Conservation (phyloP, 2,797 vertebrate genomes). For the Remorina albescens region DNA sequence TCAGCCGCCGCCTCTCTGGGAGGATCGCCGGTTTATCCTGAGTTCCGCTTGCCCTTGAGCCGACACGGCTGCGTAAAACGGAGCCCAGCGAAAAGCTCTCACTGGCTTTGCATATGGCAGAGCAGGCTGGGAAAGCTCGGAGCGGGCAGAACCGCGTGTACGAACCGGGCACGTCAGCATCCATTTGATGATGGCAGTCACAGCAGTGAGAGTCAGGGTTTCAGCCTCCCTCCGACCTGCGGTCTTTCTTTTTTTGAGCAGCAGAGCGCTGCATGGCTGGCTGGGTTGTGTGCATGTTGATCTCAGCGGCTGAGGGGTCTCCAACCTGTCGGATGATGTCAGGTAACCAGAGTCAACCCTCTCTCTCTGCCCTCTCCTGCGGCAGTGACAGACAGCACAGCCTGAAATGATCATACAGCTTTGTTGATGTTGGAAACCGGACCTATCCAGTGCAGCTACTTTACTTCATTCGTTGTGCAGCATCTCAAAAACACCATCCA, state of each 20-base stretch:
- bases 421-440: neutral
- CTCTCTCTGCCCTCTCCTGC: constrained; percentile 4
- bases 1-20: constrained; percentile 6
- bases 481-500: neutral
- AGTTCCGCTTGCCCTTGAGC: constrained; percentile 74
- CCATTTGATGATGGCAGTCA: neutral
- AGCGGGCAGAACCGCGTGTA: neutral
- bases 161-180: neutral
- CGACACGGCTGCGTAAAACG: constrained; percentile 35
- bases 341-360: constrained; percentile 5
- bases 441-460: neutral
- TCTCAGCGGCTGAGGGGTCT: neutral
- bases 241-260: constrained; percentile 1
- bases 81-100: neutral
- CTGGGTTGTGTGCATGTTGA: constrained; percentile 12
- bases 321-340: constrained; percentile 6
- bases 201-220: neutral
- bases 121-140: neutral
- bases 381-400: neutral
- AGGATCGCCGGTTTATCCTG: constrained; percentile 42
- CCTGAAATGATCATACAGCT: neutral
- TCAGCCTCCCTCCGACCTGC: neutral
- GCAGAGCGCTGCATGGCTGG: constrained; percentile 17
- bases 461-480: neutral
- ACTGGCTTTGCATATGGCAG: neutral